phyloP scores from a whole-genome alignment of 2,113 vertebrate genomes.

The Scopus umbretta region DNA sequence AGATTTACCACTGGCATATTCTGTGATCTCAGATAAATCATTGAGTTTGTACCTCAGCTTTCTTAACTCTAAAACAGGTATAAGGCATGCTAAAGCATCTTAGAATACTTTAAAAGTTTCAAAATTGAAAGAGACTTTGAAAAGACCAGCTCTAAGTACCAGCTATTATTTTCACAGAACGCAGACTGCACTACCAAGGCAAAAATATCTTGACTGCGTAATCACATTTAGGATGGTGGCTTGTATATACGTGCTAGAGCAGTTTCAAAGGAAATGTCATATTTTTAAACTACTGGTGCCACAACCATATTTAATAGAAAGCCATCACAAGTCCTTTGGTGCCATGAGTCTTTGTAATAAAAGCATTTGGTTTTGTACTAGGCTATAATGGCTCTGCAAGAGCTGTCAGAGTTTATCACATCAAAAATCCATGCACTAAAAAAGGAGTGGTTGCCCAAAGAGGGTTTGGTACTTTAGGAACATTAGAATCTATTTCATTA shows the following conservation, averaged over 20 bases:
- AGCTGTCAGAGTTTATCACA: conserved; percentile 32
- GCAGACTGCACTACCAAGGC: not conserved
- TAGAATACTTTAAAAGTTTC: not conserved
- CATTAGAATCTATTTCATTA: not conserved
- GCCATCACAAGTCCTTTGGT: not conserved
- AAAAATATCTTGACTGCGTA: not conserved
- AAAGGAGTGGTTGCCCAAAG: not conserved
- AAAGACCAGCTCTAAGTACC: not conserved
- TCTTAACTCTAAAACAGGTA: not conserved
- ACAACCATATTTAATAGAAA: not conserved
- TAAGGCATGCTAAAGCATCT: not conserved
- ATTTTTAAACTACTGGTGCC: not conserved
- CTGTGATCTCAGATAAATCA: not conserved
- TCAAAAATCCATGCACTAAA: not conserved
- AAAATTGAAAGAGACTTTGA: not conserved
- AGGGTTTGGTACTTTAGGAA: not conserved
- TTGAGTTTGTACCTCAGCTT: not conserved
- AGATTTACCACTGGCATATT: not conserved
- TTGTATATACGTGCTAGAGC: not conserved
- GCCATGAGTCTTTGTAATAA: not conserved
- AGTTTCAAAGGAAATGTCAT: not conserved
- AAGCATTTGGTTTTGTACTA: conserved; percentile 7
- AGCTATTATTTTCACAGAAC: not conserved
- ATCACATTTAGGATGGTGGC: not conserved
- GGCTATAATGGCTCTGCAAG: conserved; percentile 2